Evolutionary conservation across 2,113 vertebrate genomes (phyloP), one percentile per base, ranked within the genome.

Genomic region (Clarias magur): DNA sequence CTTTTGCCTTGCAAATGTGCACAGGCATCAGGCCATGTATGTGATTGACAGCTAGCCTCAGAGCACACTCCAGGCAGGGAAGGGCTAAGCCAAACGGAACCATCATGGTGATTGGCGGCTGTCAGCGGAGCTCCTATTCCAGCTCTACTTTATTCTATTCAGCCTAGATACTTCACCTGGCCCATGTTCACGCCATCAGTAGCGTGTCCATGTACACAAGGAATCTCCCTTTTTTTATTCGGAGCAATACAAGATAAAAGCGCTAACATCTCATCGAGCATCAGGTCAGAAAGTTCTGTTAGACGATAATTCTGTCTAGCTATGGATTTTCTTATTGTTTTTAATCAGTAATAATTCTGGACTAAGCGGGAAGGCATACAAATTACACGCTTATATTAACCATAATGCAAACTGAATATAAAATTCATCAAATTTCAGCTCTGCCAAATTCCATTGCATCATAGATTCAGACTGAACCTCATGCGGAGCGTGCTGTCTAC

Each of bases 41-140:
- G 63, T 85, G 67, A 91, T 83, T 91, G 91, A 90, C 91, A 91
- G 92, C 80, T 86, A 81, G 83, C 91, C 86, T 92, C 78, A 85
- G 91, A 91, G 91, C 89, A 84, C 82, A 88, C 89, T 90, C 89
- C 84, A 89, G 87, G 90, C 91, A 82, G 88, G 86, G 83, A 88
- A 91, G 85, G 88, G 75, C 91, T 83, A 85, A 91, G 82, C 76
- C 87, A 89, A 89, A 89, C 68, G 84, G 85, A 92, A 91, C 85
- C 88, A 76, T 91, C 89, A 88, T 5, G 2, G 25, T 91, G 90
- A 92, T 90, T 91, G 92, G 88, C 90, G 90, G 83, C 88, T 91
- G 92, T 92, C 91, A 90, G 84, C 78, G 59, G 63, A 63, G 89
- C 48, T 38, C 75, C 89, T 88, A 87, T 80, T 89, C 67, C 62